Evolutionary conservation across 2,797 vertebrate genomes (phyloP).

Genomic region (Sibirionetta formosa): DNA sequence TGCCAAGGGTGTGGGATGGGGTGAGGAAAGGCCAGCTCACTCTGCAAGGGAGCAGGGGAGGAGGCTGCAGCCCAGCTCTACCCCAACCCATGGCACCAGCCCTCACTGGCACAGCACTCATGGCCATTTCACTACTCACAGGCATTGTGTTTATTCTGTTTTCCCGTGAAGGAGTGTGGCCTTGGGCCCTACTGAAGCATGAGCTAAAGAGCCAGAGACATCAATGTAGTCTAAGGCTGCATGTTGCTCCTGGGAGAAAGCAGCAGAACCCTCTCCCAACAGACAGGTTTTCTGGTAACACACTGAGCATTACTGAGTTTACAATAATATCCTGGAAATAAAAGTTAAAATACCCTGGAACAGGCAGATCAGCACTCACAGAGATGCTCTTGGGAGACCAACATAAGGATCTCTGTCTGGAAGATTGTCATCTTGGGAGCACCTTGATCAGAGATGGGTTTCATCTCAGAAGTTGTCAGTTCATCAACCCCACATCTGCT

Average conservation of each 20-base stretch:
- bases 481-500: neutral
- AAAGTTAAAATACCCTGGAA: neutral
- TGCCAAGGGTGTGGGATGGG: neutral
- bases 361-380: neutral
- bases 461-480: neutral
- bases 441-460: neutral
- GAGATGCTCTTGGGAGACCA: neutral
- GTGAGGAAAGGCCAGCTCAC: neutral
- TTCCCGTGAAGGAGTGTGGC: neutral
- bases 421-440: neutral
- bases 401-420: neutral
- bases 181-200: neutral
- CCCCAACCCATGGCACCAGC: neutral
- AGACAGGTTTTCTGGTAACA: accelerated
- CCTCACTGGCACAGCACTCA: neutral
- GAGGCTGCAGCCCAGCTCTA: neutral
- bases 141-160: neutral
- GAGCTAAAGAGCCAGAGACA: neutral
- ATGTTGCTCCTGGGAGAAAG: neutral
- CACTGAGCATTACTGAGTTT: neutral
- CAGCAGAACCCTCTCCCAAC: neutral
- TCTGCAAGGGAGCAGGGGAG: neutral
- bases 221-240: too few species aligned
- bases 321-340: neutral
- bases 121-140: neutral